Evolutionary conservation across 1,140 invertebrate genomes (phyloP), one percentile per base, ranked within the genome.

Genomic region (Venturia canescens): DNA sequence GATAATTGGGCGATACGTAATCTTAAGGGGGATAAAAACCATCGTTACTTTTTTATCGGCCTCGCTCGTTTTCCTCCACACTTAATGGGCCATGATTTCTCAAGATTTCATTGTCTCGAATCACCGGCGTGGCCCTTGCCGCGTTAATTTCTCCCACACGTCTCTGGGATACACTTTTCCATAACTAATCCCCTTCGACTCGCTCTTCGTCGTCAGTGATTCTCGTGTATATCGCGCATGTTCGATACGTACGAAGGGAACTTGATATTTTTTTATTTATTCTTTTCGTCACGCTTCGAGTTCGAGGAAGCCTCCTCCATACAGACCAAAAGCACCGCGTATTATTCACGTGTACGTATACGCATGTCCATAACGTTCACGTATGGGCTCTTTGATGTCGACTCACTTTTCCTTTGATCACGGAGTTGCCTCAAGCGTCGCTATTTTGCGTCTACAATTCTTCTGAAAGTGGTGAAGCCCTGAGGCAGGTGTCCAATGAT

Each of bases 251-350:
- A 48, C 69, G 48, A 74, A 74, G 38, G 44, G 44, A 53, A 53
- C 48, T 26, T 63, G 60, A 63, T 63, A 63, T 63, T 63, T 63
- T 26, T 63, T 26, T 69, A 31, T 69, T 6, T 69, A 31, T 69
- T 69, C 60, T 76, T 63, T 60, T 76, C 74, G 74, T 76, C 74
- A 76, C 74, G 74, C 16, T 27, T 76, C 60, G 60, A 78, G 63
- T 67, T 78, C 77, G 63, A 78, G 77, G 77, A 78, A 67, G 77
- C 77, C 77, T 53, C 57, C 29, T 66, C 18, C 77, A 21, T 21
- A 78, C 38, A 48, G 16, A 66, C 53, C 9, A 67, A 74, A 57
- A 48, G 23, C 38, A 53, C 44, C 26, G 70, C 50, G 23, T 53
- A 60, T 60, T 60, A 74, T 74, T 9, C n/a, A 53, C 57, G 31